phyloP scores from a whole-genome alignment of 2,888 invertebrate species.

The Epinotia demarniana region DNA sequence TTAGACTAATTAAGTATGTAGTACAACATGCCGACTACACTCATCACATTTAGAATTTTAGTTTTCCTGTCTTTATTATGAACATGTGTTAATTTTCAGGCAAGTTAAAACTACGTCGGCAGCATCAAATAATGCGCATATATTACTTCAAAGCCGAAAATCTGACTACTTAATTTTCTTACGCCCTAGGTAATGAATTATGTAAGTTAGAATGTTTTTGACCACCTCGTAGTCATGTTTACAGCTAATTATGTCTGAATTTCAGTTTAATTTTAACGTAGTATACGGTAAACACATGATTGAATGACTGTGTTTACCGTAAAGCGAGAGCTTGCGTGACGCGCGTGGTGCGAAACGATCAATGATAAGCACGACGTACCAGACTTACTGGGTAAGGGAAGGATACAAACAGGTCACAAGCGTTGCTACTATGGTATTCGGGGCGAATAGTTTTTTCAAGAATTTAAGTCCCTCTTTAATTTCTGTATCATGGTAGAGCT shows the following conservation, averaged over 20 bases:
- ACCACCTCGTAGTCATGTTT: too few species aligned
- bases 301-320: neutral
- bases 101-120: too few species aligned
- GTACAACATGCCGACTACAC: too few species aligned
- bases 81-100: too few species aligned
- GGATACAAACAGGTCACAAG: conserved; percentile 23
- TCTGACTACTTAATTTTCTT: too few species aligned
- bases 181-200: neutral
- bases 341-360: conserved; percentile 15
- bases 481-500: neutral
- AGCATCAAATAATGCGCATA: too few species aligned
- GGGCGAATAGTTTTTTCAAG: neutral
- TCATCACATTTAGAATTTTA: too few species aligned
- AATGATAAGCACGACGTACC: neutral
- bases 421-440: neutral
- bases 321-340: conserved; percentile 45
- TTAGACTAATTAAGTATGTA: neutral
- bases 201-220: too few species aligned
- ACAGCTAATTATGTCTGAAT: neutral
- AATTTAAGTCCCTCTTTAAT: neutral
- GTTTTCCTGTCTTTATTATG: too few species aligned
- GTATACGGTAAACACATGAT: too few species aligned
- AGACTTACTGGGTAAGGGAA: neutral
- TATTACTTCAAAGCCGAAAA: too few species aligned
- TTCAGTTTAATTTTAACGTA: neutral